Evolutionary conservation across 2,888 invertebrate species (phyloP), one percentile per base, ranked within the genome.

Genomic region (Parnassius mnemosyne): DNA sequence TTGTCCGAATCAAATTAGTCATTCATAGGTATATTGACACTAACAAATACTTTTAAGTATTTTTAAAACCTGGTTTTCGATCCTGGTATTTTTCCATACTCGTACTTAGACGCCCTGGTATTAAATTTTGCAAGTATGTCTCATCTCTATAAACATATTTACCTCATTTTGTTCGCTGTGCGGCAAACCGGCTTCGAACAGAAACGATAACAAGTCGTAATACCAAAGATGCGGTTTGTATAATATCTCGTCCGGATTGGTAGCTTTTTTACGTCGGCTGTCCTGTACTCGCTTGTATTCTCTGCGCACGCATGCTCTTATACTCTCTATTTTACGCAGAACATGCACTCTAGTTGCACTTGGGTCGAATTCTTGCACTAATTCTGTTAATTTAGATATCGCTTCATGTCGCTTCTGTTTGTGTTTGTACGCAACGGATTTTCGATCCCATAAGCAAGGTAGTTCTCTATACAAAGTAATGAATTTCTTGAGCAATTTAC

Each of bases 321-420:
- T 68, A 69, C 89, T 89, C 71, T 89, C 89, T 49, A 90, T 87
- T 72, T 89, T 89, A 59, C 89, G 78, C 68, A 89, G 67, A 5
- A 89, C 82, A 57, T 89, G 88, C 3, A 88, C 88, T 50, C 84
- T 75, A 0, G 89, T 89, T 20, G 87, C 89, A 10, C 75, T 78
- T 13, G 84, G 77, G 47, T 88, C 87, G 63, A 81, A 83, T 57
- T 83, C 76, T 62, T 86, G 87, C 0, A 89, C 84, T 12, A 89
- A 69, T 41, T 78, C 71, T 0, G 89, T 89, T 55, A 90, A 66
- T 68, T 80, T 81, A 0, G 84, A 78, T 12, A 88, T 73, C 0
- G 87, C 89, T 13, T 84, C 82, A 60, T 86, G 81, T 1, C 86
- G 69, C 62, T 81, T 81, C 63, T 75, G 71, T 66, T 84, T 88